Evolutionary conservation across 2,888 invertebrate species (phyloP), one percentile per base, ranked within the genome.

Genomic region (Cylloceria caligata): DNA sequence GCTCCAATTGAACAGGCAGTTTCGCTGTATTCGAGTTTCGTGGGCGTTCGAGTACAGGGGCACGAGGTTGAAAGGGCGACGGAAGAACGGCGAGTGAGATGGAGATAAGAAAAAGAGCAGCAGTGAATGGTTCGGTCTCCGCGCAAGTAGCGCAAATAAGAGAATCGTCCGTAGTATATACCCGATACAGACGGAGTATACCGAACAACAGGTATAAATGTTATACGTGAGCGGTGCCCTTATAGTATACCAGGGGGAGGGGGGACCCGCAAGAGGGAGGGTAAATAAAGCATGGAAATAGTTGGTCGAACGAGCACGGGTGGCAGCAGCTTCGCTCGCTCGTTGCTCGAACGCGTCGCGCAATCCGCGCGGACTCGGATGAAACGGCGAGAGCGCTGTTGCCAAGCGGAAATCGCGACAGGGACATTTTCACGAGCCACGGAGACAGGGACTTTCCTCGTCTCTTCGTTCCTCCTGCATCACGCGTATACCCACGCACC

Each of bases 321-420:
- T 39, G 57, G 76, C 57, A 68, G 69, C 55, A 60, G 34, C 57
- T 0, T 39, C 55, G 69, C 30, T 45, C 21, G 45, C 52, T 60
- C 60, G 72, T 34, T 45, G 3, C 30, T 19, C 71, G 30, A 57
- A 7, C 67, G 67, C 60, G 62, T 19, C 19, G n/a, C 65, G 36
- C 60, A 30, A 45, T 60, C 57, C 27, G 64, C 65, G 79, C 75
- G 52, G n/a, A 68, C 64, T 45, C 71, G 60, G 7, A 24, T 69
- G 64, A 78, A 36, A 52, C 73, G 55, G 39, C 85, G 83, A 87
- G 83, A 64, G 86, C 90, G 88, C 89, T 91, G 91, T 91, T 91
- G 91, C 91, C 90, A 90, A 91, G 91, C 91, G 91, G 91, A 91
- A 90, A 90, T 88, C 86, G 84, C 87, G 39, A 52, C 71, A 72